These are phyloP conservation scores for Lepidochrysops patricia DNA, from an alignment of 2,888 invertebrate species.

Conservation along the genomic window DNA sequence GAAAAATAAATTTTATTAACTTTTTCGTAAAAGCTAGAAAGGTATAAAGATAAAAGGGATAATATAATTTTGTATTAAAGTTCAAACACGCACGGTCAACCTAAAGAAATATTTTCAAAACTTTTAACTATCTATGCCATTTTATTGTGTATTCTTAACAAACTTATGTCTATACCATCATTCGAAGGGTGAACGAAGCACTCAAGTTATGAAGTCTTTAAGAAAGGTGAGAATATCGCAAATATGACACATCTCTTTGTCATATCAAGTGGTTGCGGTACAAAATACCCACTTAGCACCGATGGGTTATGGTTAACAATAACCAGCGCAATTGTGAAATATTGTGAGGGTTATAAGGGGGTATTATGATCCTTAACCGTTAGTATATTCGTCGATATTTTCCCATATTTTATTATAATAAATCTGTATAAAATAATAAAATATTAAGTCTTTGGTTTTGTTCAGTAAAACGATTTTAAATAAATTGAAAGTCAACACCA, in stretches of 20 bases:
- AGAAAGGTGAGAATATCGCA: conserved; percentile 25
- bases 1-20: no score
- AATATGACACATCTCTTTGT: conserved; percentile 55
- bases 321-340: conserved; percentile 34
- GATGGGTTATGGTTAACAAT: conserved; percentile 35
- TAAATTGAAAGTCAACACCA: no score
- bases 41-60: no score
- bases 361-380: conserved; percentile 31
- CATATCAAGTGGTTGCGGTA: conserved; percentile 49
- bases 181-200: neutral
- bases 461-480: no score
- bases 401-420: neutral
- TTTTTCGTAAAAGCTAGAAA: no score
- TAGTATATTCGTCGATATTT: neutral
- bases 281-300: conserved; percentile 39
- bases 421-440: neutral
- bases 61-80: no score
- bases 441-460: neutral
- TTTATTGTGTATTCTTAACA: neutral
- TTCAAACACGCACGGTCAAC: no score
- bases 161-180: neutral
- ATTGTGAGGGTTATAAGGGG: conserved; percentile 41
- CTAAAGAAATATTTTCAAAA: no score
- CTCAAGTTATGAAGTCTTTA: conserved; percentile 15
- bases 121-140: no score